Base-by-base conservation (phyloP, 2,888 invertebrate species). In the Caenorhabditis sp. region DNA sequence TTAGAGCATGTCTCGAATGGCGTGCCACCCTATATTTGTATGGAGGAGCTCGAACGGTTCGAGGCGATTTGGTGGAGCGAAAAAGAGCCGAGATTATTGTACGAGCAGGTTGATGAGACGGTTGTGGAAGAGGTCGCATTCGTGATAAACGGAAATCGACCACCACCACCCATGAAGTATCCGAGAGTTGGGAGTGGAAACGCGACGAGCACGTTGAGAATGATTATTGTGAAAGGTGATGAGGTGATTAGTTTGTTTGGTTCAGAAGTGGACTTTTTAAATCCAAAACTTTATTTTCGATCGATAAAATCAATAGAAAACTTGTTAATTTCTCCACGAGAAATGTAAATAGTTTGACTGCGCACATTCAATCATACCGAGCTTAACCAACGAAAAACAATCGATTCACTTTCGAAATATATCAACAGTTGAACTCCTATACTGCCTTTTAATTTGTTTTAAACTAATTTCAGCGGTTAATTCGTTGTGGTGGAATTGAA, bases 11-110 rank as follows among this genome's bases (percentile, higher is more conserved):
- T 74, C 17, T 66, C 67, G 10, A 77, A 77, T 59, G 97, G 97
- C 0, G 93, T 95, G n/a, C 96, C 99, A 0, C 95, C 95, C 1
- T 99, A 97, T 89, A 95, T 99, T 0, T 95, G 95, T 88, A 97
- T 97, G 89, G 99, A 99, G 89, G 99, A 99, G 90, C 97, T 99
- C 89, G 93, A 93, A 78, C 90, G 96, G 43, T 97, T 95, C 89
- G 94, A 94, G 68, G 97, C 97, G 0, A 96, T 94, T 89, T 99
- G 97, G 97, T 99, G 99, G 97, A 94, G 95, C 86, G 94, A 95
- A 0, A 91, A 91, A 17, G 17, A 60, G 2, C 49, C 54, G 14
- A 63, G 79, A 54, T 89, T 91, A 43, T 81, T 91, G 53, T 91
- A 90, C 79, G 91, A 91, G 85, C 90, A 90, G 80, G 90, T 91